Evolutionary conservation across 2,888 invertebrate genomes (phyloP), one percentile per base, ranked within the genome.

Genomic region (Vesta saturnalis): DNA sequence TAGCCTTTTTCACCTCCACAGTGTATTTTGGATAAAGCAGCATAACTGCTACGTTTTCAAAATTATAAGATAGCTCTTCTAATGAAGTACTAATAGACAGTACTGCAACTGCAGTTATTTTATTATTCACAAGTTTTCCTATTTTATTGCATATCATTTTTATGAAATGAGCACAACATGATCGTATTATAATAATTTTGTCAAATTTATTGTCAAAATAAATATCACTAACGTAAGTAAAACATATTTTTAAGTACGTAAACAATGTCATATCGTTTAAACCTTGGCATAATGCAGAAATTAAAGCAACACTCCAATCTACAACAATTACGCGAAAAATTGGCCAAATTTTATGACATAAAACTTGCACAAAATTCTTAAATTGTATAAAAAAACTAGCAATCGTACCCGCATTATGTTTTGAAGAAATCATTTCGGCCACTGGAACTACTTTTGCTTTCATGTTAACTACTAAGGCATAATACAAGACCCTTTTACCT

Each of bases 131-230:
- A 39, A 35, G 12, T 39, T 18, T 19, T 14, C 18, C n/a, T n/a
- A 46, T 1, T 43, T 43, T 43, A 10, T 59, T 59, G 0, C 12
- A 35, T 14, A 43, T 14, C 59, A 59, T 59, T 43, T 46, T 59
- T n/a, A 59, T 46, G 1, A 59, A 18, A 35, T 59, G 39, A 0
- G 59, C 46, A 43, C 59, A 59, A 59, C 59, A 59, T 12, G 30
- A 18, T 10, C 22, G 1, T 5, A 59, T 30, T 19, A 39, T 16
- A 4, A 58, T 19, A 1, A 19, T 19, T 18, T 8, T 12, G 8
- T 0, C 18, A 19, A 46, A 19, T 18, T 19, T 39, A 16, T 39
- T 19, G 1, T 59, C 59, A 1, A 10, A 4, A 0, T 30, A 14
- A 39, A 18, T 12, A n/a, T 59, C 22, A 3, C 39, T 39, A 6